Base-by-base conservation (phyloP, 2,113 vertebrate species). In the Thryonomys swinderianus region DNA sequence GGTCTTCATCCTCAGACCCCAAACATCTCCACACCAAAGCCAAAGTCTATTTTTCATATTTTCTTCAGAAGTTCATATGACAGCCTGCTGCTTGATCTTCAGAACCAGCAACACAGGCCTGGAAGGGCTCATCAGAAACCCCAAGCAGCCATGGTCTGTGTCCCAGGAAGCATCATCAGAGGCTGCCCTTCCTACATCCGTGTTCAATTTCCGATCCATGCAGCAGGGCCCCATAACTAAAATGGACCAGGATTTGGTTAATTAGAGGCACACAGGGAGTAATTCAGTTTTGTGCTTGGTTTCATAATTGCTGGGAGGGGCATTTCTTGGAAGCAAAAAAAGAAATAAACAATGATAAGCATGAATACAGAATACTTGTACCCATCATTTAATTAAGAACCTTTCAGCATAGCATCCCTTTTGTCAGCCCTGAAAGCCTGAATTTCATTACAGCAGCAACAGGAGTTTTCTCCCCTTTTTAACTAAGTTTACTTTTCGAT, bases 401-500 rank as follows among this genome's bases (percentile, higher is more conserved):
- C 48, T 93, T 94, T 92, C 53, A 42, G 59, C 20, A 61, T 48
- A 83, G 67, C 64, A 91, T 85, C 37, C 40, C 93, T 53, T 86
- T 53, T 92, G 71, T 64, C 76, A 96, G 53, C 42, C 66, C 87
- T 37, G 37, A 92, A 96, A 93, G 71, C 51, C 67, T 73, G 90
- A 91, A 88, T 95, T 95, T 92, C 81, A 94, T 97, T 94, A 90
- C 59, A 57, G 86, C 59, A 80, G 42, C 90, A 93, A 37, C 90
- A 88, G 64, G 93, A 89, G 67, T 83, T 93, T 94, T 92, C 62
- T 57, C 86, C 95, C 84, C 76, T 82, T 95, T 96, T 95, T 93
- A 97, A 97, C 93, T 94, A 96, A 92, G 92, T 96, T 97, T 97
- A 69, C 61, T 96, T 96, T 95, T 93, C 34, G 0, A 95, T 93